A percentile compares a stretch with the other conserved stretches of the same genome.
phyloP scores from a whole-genome alignment of 2,113 vertebrate species.

The Hiodon alosoides region DNA sequence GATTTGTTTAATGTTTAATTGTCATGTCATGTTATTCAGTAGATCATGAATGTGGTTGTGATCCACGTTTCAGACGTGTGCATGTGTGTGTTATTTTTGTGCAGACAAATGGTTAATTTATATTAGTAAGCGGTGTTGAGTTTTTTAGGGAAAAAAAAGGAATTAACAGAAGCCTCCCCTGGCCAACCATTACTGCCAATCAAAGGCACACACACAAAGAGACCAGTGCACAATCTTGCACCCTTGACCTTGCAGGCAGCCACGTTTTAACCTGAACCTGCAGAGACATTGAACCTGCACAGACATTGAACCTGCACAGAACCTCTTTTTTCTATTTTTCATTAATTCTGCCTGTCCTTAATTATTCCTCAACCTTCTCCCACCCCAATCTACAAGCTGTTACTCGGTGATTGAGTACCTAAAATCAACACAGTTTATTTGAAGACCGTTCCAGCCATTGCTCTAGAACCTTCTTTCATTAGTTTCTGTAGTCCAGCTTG shows the following conservation, averaged over 20 bases:
- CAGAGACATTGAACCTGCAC: conserved; percentile 1
- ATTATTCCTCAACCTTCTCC: background rate
- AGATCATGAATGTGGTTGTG: no score
- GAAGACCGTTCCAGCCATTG: background rate
- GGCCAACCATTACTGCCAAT: conserved; percentile 1
- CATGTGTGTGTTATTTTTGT: conserved; percentile 23
- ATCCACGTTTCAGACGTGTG: background rate
- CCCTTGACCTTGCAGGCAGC: background rate
- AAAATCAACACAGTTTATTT: background rate
- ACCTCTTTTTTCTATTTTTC: background rate
- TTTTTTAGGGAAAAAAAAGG: conserved; percentile 46
- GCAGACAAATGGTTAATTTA: conserved; percentile 60
- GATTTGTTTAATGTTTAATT: no score
- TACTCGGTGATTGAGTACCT: background rate
- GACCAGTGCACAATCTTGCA: background rate
- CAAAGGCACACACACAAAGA: conserved; percentile 6
- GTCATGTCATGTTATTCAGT: background rate
- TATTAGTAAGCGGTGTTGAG: conserved; percentile 53
- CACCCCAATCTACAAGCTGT: background rate
- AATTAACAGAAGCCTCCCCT: conserved; percentile 18
- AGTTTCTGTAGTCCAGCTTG: background rate
- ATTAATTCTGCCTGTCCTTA: background rate
- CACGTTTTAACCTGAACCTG: background rate
- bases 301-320: background rate
- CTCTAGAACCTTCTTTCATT: conserved; percentile 9